Evolutionary conservation across 2,113 vertebrate genomes (phyloP), one percentile per base, ranked within the genome.

Genomic region (Calidris pygmaea): DNA sequence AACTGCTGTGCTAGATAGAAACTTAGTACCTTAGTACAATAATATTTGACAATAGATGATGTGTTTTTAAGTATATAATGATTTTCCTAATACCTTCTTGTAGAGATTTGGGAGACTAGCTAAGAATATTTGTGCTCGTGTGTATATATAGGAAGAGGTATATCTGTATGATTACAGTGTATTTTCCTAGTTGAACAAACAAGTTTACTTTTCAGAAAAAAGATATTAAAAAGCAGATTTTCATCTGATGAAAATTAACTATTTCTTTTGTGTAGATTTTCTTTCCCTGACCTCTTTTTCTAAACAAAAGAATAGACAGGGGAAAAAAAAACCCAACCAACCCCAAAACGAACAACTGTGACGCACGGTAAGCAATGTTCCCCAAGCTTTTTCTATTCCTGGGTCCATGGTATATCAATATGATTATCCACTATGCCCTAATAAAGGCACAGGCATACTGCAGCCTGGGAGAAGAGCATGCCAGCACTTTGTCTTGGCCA

Each of bases 1-100:
- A 95, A 80, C 47, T 83, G 7, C 55, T 88, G 26, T 79, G 45
- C 58, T 53, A 80, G 63, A 80, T 26, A 73, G 53, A 85, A 95
- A 79, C 12, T 60, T 91, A 76, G 7, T 55, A 53, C 66, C 15
- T 7, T 19, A 37, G 22, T 53, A 66, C 91, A 91, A 68, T 79
- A 76, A 70, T 34, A 12, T 73, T 88, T 66, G 50, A 73, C 20
- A 87, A 29, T 56, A 55, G 30, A 56, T 68, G 5, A 30, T 73
- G 22, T 88, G 34, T 80, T 87, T 74, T 7, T 70, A 58, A 1
- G 1, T 18, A 32, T 24, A 23, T 75, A 56, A 62, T 19, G 27
- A 70, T 66, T 53, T 79, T 93, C 50, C 22, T 53, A 16, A 79
- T 65, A 60, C 2, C 2, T 67, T 76, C 8, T 37, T 55, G 29